Base-by-base conservation (phyloP, 2,888 invertebrate genomes). In the Candidula unifasciata region DNA sequence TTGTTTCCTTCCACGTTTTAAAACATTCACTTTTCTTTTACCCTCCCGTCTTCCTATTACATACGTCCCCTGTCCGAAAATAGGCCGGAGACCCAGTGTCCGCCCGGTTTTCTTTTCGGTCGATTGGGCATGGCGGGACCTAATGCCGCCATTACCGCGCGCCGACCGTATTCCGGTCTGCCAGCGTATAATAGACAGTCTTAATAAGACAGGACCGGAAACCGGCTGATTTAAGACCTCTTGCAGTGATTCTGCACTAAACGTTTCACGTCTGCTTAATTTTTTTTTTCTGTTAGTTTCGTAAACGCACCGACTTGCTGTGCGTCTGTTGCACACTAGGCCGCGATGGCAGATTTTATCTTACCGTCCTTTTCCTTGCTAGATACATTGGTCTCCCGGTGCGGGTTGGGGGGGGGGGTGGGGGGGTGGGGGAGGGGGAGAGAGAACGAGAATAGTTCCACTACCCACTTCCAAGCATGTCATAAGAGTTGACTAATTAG, bases 121-220 rank as follows among this genome's bases (percentile, higher is more conserved):
- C 37, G 13, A 64, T 68, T 35, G 44, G 35, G 16, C 30, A 66
- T 27, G 44, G 2, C 21, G 30, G 13, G 66, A 10, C 69, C 68
- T 27, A 13, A 44, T 52, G 80, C 52, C 68, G 68, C 68, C 80
- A 80, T 80, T 80, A 80, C 80, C 74, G 13, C 30, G 66, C 30
- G 33, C 44, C 44, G 80, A 52, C 66, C n/a, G 52, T n/a, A 80
- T 68, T 80, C 80, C 68, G 78, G 80, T 68, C 80, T 80, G 66
- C 44, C 33, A 30, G 52, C 80, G 30, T 80, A 68, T 66, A 80
- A 80, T 68, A 68, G 52, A 44, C 66, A 37, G 64, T 68, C 68
- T 37, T 80, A 80, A 80, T 80, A 80, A 80, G 80, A 80, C 80
- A 68, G 52, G 30, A 27, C 80, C 66, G 80, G 80, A 80, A 68